Percentiles rank a stretch among this genome's conserved stretches.
Conservation (phyloP, 2,797 vertebrate species). For the Aplochiton taeniatus region DNA sequence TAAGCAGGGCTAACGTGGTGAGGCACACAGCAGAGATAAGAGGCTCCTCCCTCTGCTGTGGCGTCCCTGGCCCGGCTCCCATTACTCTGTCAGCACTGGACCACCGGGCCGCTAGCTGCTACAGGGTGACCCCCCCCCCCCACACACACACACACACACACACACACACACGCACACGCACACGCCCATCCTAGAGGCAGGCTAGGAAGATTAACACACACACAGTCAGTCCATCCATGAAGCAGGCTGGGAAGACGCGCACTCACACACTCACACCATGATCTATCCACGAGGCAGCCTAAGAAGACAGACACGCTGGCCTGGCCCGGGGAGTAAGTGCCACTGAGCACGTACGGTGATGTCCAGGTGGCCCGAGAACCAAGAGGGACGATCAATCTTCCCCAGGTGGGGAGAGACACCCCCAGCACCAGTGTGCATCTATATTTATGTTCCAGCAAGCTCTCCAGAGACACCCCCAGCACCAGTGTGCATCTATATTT, state of each 20-base stretch:
- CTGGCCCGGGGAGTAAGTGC: no score
- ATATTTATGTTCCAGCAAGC: background rate
- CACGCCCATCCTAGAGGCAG: background rate
- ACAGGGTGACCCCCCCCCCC: background rate
- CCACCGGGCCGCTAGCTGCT: background rate
- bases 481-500: background rate
- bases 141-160: background rate
- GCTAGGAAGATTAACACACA: no score
- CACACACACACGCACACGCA: background rate
- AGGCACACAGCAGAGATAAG: background rate
- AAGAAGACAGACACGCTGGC: no score
- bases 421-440: background rate
- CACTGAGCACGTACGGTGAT: no score
- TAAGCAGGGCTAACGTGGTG: conserved; percentile 1
- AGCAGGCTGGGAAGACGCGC: no score
- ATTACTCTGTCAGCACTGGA: conserved; percentile 10
- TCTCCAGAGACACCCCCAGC: background rate
- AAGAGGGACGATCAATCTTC: background rate
- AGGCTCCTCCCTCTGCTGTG: background rate
- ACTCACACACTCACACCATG: no score
- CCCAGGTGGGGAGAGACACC: background rate
- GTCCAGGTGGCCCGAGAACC: background rate
- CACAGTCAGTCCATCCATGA: no score
- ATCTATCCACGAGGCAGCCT: no score
- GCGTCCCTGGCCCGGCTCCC: conserved; percentile 1